Conservation (phyloP, 2,888 invertebrate genomes). For the Congeria kusceri region DNA sequence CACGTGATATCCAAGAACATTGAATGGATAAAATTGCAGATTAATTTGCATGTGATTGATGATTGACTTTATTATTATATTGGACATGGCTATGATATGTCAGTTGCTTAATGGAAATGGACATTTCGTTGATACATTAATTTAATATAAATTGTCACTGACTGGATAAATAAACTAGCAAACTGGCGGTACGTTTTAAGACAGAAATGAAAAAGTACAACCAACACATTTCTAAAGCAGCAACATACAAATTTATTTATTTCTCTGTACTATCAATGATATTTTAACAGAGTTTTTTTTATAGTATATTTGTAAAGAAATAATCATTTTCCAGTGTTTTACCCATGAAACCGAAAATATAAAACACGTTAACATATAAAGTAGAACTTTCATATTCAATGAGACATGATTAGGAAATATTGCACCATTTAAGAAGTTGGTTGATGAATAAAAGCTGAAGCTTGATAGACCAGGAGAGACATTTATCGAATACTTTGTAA, state of each 20-base stretch:
- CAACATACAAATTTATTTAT: constrained; percentile 66
- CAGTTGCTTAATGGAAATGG: too few relatives aligned
- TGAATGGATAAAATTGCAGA: too few relatives aligned
- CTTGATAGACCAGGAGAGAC: constrained; percentile 43
- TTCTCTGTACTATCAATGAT: constrained; percentile 45
- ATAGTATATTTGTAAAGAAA: constrained; percentile 6
- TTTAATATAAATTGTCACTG: too few relatives aligned
- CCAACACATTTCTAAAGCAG: constrained; percentile 53
- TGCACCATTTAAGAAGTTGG: constrained; percentile 6
- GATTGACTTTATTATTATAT: too few relatives aligned
- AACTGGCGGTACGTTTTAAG: too few relatives aligned
- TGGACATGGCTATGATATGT: too few relatives aligned
- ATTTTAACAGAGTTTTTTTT: constrained; percentile 9
- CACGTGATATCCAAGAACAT: too few relatives aligned
- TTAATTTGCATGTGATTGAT: too few relatives aligned
- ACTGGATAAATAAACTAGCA: too few relatives aligned
- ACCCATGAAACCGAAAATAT: constrained; percentile 6
- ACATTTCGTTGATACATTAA: too few relatives aligned
- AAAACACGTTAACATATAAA: constrained; percentile 9
- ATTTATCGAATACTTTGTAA: constrained; percentile 54
- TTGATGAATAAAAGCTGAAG: constrained; percentile 9
- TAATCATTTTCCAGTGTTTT: not conserved
- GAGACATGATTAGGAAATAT: too few relatives aligned
- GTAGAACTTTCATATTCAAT: constrained; percentile 1
- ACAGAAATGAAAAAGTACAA: too few relatives aligned